Evolutionary conservation across 2,888 invertebrate genomes (phyloP), one percentile per base, ranked within the genome.

Genomic region (Anoncus sp.): DNA sequence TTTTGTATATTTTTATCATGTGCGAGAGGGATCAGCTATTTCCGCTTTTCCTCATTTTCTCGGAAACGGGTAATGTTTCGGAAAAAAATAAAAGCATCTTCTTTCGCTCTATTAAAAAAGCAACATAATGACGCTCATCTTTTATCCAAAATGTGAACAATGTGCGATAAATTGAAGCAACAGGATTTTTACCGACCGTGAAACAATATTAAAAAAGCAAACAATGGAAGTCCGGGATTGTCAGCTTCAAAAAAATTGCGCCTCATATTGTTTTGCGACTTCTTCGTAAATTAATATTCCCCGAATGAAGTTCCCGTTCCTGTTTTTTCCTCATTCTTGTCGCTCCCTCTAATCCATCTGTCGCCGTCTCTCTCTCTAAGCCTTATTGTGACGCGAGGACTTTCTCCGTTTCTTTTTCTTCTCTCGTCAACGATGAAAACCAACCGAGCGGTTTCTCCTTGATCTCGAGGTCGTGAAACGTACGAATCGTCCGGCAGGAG

Each of bases 221-320:
- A 16, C 53, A 14, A 12, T 7, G 7, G 20, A 53, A 51, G 16
- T 6, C 10, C 5, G 27, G 18, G 40, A 57, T 70, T 45, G 60
- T 12, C 14, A 59, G 16, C 20, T 31, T 60, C 14, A 73, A 53
- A 53, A 22, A 59, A 40, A 18, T 7, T 22, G 57, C 31, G 62
- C 43, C 43, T 69, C 22, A 77, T 73, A 74, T 60, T 55, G 40
- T 62, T 71, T 43, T 62, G 27, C 43, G 60, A 74, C 55, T 78
- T 74, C 40, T 66, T 60, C 70, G 60, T 45, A 40, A 53, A 77
- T 55, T 70, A 74, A 70, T 66, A 78, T 74, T 59, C 55, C 31
- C 70, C 65, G 59, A 78, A 78, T 78, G 74, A 78, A 74, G 74
- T 78, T 78, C 24, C 47, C 31, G 51, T 60, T 74, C 38, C 65